These are phyloP conservation scores for Leptopilina drosophilae DNA, from an alignment of 2,888 invertebrate species.

Conservation along the genomic window DNA sequence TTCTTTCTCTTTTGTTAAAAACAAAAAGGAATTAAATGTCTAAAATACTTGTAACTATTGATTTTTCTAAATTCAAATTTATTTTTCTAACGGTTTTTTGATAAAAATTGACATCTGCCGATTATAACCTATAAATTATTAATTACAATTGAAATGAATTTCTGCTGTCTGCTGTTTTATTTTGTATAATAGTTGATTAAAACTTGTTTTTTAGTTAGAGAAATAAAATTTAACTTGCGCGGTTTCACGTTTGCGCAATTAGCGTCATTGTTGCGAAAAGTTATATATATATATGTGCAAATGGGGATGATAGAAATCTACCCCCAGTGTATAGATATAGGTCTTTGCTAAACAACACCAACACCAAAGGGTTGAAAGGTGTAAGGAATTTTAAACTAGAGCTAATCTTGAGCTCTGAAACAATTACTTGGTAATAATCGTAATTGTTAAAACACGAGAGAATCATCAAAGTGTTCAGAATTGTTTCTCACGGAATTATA, in stretches of 20 bases:
- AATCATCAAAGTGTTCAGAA: constrained; percentile 13
- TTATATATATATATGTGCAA: too few species aligned
- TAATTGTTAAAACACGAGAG: neutral
- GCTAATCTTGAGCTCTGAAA: constrained; percentile 18
- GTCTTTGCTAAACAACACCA: constrained; percentile 8
- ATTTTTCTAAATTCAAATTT: neutral
- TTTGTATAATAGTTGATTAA: constrained; percentile 7
- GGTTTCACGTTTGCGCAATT: constrained; percentile 21
- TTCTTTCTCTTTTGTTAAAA: neutral
- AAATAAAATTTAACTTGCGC: constrained; percentile 1
- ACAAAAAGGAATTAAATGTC: neutral
- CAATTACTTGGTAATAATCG: neutral
- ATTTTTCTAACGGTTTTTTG: neutral
- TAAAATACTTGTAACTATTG: neutral
- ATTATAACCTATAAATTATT: constrained; percentile 22
- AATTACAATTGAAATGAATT: neutral
- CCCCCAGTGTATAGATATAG: too few species aligned
- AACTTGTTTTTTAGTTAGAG: neutral
- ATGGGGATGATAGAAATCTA: too few species aligned
- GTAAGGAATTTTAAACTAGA: neutral
- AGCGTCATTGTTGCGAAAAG: neutral
- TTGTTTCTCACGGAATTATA: neutral
- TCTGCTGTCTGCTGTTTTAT: neutral
- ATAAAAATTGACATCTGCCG: neutral
- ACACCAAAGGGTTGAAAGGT: constrained; percentile 4